Evolutionary conservation across 1,140 invertebrate genomes (phyloP), one percentile per base, ranked within the genome.

Genomic region (Medauroidea extradentata): DNA sequence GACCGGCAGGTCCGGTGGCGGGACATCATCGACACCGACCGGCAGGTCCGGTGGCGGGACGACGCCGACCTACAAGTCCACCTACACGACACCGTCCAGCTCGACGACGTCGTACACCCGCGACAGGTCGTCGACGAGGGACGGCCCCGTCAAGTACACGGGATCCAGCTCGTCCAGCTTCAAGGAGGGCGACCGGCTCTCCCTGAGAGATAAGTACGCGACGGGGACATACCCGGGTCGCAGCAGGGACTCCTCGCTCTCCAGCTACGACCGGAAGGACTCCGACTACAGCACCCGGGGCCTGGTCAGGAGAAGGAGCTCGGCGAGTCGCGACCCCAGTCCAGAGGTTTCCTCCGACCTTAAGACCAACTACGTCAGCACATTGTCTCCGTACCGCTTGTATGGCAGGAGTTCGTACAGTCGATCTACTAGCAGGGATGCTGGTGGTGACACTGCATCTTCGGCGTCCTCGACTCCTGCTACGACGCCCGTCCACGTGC

Each of bases 161-260:
- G 24, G 44, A 4, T 25, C 44, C 44, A 46, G 18, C 18, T 25
- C 44, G 44, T 25, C 18, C 18, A 25, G 24, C 44, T 21, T 25
- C 27, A 50, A 42, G 19, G 53, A 29, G 14, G 38, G 25, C 19
- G 56, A 57, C 13, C 29, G 48, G 8, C 24, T 51, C 38, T 57
- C 56, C 0, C 27, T 57, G 7, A 2, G 56, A 11, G 56, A 57
- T 41, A 57, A 48, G 24, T 57, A 50, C 46, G 23, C 44, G 1
- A 34, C 42, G 5, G 56, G 56, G 2, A 57, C 56, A 13, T 57
- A 57, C 25, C 56, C 56, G 2, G 56, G 56, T 24, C 44, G 52
- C 52, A 21, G 21, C 29, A 4, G 29, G 29, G 29, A 34, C 29
- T 34, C 29, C 29, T 34, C 29, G 5, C 29, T 34, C 29, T 34